Evolutionary conservation across 2,797 vertebrate species (phyloP).

Genomic region (Apogon talboti): DNA sequence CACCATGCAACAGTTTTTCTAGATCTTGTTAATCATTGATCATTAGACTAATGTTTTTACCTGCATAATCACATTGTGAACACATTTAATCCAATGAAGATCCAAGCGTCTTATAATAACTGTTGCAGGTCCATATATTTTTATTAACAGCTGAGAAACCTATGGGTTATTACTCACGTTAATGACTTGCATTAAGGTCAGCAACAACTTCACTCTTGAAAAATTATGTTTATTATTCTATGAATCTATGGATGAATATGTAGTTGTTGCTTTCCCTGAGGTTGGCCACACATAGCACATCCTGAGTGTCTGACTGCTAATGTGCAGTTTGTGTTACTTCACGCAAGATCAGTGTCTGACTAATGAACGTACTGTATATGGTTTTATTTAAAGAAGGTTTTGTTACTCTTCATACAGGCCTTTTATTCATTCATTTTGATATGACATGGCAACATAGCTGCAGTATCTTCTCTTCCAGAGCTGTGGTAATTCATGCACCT

Average conservation of each 20-base stretch:
- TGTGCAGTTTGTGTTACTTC: no score
- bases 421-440: conserved; percentile 24
- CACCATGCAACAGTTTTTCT: conserved; percentile 8
- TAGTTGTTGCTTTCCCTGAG: no score
- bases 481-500: conserved; percentile 53
- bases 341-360: neutral
- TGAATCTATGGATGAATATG: neutral
- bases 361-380: neutral
- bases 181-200: neutral
- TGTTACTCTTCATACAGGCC: neutral
- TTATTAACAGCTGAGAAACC: conserved; percentile 35
- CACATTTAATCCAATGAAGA: conserved; percentile 31
- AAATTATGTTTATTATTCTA: neutral
- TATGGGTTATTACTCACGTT: conserved; percentile 15
- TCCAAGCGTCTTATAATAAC: conserved; percentile 59
- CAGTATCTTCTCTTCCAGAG: conserved; percentile 22
- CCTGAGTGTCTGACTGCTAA: no score
- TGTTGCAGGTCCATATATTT: conserved; percentile 66
- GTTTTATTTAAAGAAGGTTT: neutral
- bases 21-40: conserved; percentile 34
- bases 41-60: conserved; percentile 37
- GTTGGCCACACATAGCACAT: no score
- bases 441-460: conserved; percentile 18
- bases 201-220: neutral
- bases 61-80: conserved; percentile 30